These are phyloP conservation scores for Campopleginae sp. DNA, from an alignment of 2,888 invertebrate species.

Conservation along the genomic window DNA sequence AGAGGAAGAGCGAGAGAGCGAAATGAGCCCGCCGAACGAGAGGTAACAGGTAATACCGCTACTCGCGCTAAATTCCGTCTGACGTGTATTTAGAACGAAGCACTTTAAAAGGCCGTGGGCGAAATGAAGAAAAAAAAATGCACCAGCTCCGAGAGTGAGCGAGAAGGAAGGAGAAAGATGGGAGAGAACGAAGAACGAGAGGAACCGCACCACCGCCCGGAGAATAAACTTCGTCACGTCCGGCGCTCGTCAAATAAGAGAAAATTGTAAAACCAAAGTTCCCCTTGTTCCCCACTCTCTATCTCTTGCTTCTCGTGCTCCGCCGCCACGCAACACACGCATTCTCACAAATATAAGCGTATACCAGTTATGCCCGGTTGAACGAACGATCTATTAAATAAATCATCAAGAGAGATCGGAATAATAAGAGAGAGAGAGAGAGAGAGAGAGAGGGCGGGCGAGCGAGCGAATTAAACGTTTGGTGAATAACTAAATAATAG, in stretches of 20 bases:
- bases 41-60: slow-evolving; percentile 70
- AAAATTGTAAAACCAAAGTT: slow-evolving; percentile 57
- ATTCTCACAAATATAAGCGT: slow-evolving; percentile 3
- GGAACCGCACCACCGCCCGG: slow-evolving; percentile 24
- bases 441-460: background rate
- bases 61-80: slow-evolving; percentile 71
- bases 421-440: background rate
- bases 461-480: slow-evolving; percentile 14
- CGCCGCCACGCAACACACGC: background rate
- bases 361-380: slow-evolving; percentile 1
- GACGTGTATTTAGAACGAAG: slow-evolving; percentile 67
- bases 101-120: slow-evolving; percentile 68
- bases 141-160: slow-evolving; percentile 44
- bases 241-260: slow-evolving; percentile 41
- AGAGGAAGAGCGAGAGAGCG: slow-evolving; percentile 25
- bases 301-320: background rate
- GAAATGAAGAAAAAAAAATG: slow-evolving; percentile 63
- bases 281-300: slow-evolving; percentile 7
- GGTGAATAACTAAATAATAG: slow-evolving; percentile 35
- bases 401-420: slow-evolving; percentile 20
- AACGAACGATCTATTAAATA: slow-evolving; percentile 40
- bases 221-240: slow-evolving; percentile 33
- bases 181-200: slow-evolving; percentile 23
- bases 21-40: slow-evolving; percentile 44
- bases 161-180: slow-evolving; percentile 6